These are phyloP conservation scores for Plestiodon gilberti DNA, from an alignment of 2,113 vertebrate species.

Conservation along the genomic window DNA sequence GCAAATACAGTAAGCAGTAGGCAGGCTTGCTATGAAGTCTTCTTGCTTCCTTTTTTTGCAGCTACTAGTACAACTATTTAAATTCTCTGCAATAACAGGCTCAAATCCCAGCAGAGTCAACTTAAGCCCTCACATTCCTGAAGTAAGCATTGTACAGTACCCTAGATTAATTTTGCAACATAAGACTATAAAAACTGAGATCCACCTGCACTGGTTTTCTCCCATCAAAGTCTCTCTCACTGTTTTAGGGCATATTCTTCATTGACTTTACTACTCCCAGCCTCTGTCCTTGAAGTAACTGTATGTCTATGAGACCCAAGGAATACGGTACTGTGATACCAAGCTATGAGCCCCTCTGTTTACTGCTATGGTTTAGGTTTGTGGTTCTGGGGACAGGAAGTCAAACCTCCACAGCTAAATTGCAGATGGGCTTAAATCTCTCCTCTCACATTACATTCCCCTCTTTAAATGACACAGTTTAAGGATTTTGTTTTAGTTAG, in stretches of 20 bases:
- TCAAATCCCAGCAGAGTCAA: background rate
- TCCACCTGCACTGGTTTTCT: rapidly evolving
- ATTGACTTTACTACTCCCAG: background rate
- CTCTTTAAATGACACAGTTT: background rate
- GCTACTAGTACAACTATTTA: rapidly evolving
- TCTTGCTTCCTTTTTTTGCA: background rate
- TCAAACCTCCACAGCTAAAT: background rate
- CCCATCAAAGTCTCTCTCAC: background rate
- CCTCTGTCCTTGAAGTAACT: background rate
- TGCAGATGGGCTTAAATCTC: background rate
- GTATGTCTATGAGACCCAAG: rapidly evolving
- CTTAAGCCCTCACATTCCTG: rapidly evolving
- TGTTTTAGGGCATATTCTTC: background rate
- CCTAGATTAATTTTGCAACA: rapidly evolving
- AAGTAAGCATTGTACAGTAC: rapidly evolving
- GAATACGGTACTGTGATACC: background rate
- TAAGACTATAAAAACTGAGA: background rate
- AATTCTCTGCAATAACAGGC: background rate
- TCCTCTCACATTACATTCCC: background rate
- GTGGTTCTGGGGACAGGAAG: background rate
- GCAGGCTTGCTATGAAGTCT: background rate
- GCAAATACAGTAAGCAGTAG: background rate
- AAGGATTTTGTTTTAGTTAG: background rate
- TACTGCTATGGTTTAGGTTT: background rate
- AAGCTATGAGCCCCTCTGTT: background rate